Evolutionary conservation across 2,113 vertebrate genomes (phyloP), one percentile per base, ranked within the genome.

Genomic region (Brachionichthys hirsutus): DNA sequence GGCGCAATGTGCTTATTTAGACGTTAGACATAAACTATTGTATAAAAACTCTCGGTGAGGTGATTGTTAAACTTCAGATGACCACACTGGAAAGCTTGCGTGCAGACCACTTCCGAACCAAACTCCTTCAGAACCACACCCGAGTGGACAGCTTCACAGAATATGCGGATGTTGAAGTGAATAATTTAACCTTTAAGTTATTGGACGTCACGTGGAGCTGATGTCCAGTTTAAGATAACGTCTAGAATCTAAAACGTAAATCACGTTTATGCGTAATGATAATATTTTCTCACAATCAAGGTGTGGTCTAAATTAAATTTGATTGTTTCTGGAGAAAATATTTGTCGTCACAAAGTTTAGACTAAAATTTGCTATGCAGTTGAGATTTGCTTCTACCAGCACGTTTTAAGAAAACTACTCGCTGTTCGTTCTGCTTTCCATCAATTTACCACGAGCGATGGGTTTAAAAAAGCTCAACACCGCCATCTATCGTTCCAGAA

Each of bases 81-180:
- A 9, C 15, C 15, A 9, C 10, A 46, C n/a, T n/a, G n/a, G n/a
- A 12, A 6, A 38, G 10, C 9, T 38, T 12, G 36, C 36, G 3
- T 10, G 9, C 36, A 38, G 36, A 12, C 3, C 2, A 13, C n/a
- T 45, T 40, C 2, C 24, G 11, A 54, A 24, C 1, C n/a, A 22
- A 59, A 30, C 17, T 6, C 13, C 64, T 82, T 88, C 81, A 89
- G 84, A 57, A 88, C 81, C 82, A 83, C 69, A 12, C 0, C 20
- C 1, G 8, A 22, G 40, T 35, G 85, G 83, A 88, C 80, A 87
- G 83, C 70, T 75, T 82, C 72, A 11, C 9, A 10, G 8, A 38
- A 10, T 30, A 30, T 8, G 24, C 6, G 5, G 17, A 34, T 3
- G 3, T 18, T 17, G 9, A 41, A 36, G 18, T 2, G 14, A 16